Evolutionary conservation across 1,140 invertebrate species (phyloP).

Genomic region (Globodera rostochiensis): DNA sequence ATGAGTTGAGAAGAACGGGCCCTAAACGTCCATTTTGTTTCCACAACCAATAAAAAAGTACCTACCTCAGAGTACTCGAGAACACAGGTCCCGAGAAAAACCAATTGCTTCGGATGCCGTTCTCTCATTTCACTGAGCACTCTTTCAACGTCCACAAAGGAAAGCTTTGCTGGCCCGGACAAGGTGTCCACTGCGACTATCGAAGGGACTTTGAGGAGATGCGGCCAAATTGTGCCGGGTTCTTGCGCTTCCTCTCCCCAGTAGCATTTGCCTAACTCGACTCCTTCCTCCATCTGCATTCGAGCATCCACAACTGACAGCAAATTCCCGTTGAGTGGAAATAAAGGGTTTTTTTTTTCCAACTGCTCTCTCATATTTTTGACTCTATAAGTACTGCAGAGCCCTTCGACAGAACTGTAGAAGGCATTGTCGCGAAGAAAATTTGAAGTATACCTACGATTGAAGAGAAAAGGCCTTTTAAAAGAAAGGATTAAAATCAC

Average conservation of each 20-base stretch:
- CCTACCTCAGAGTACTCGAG: conserved; percentile 37
- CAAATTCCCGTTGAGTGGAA: conserved; percentile 20
- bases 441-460: conserved; percentile 40
- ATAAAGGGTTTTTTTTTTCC: not conserved
- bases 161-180: conserved; percentile 35
- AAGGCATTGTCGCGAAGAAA: conserved; percentile 46
- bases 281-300: conserved; percentile 7
- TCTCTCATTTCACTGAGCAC: conserved; percentile 24
- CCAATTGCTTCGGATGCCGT: conserved; percentile 31
- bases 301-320: conserved; percentile 8
- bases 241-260: conserved; percentile 39
- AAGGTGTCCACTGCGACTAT: conserved; percentile 33
- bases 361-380: not conserved
- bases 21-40: not conserved
- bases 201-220: conserved; percentile 37
- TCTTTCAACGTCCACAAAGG: conserved; percentile 35
- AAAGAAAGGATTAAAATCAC: not conserved
- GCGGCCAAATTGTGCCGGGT: conserved; percentile 45
- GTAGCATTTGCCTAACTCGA: conserved; percentile 33
- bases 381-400: not conserved
- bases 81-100: conserved; percentile 33
- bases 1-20: conserved; percentile 37
- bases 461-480: not conserved
- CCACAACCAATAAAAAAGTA: not conserved
- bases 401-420: not conserved